A percentile compares a stretch with the other conserved stretches of the same genome.
Conservation (phyloP, 2,113 vertebrate species). For the Crotalus viridis region DNA sequence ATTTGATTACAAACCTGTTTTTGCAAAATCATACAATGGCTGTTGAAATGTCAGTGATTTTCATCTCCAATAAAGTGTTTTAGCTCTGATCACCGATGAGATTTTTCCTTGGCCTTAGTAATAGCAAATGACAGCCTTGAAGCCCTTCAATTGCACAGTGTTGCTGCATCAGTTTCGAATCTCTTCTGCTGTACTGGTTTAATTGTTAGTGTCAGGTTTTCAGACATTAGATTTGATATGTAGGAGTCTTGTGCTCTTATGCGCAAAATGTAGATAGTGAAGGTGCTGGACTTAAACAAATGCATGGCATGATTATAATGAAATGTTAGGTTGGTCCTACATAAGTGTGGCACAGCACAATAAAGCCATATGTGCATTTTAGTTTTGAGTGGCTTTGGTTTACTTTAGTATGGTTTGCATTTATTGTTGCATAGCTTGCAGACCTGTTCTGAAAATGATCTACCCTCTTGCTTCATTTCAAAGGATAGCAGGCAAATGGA, state of each 20-base stretch:
- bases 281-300: neutral
- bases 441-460: neutral
- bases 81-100: neutral
- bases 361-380: neutral
- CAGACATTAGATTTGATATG: neutral
- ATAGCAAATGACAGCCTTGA: neutral
- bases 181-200: neutral
- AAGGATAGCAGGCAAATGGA: neutral
- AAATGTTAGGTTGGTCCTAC: neutral
- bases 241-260: neutral
- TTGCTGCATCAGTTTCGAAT: neutral
- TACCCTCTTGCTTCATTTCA: neutral
- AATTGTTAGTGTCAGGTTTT: neutral
- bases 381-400: neutral
- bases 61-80: slow-evolving; percentile 18
- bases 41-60: slow-evolving; percentile 14
- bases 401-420: neutral
- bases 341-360: neutral
- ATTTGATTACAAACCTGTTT: slow-evolving; percentile 1
- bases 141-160: neutral
- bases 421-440: neutral
- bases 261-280: neutral
- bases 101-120: neutral
- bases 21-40: neutral
- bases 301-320: neutral